Evolutionary conservation across 2,797 vertebrate species (phyloP).

Genomic region (Bovichtus diacanthus): DNA sequence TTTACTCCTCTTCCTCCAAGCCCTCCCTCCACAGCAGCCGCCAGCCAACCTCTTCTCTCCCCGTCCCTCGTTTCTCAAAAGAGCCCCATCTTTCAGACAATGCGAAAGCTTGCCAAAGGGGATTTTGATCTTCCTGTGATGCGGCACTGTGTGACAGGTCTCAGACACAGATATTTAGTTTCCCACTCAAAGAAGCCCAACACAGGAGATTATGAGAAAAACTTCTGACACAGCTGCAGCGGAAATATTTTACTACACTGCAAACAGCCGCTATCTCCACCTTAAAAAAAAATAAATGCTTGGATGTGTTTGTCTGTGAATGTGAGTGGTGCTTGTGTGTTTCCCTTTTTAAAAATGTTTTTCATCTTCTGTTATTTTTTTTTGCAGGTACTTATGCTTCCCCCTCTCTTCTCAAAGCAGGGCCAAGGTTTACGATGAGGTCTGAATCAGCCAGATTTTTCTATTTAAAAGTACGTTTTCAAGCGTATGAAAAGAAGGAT

Average conservation of each 20-base stretch:
- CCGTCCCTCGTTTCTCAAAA: constrained; percentile 46
- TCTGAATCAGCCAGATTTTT: constrained; percentile 58
- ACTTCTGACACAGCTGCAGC: constrained; percentile 70
- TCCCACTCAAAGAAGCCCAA: constrained; percentile 67
- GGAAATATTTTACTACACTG: constrained; percentile 66
- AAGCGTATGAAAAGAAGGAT: constrained; percentile 70
- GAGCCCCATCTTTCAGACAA: constrained; percentile 69
- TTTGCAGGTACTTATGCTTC: constrained; percentile 30
- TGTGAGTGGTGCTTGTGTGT: constrained; percentile 27
- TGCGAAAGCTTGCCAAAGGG: constrained; percentile 59
- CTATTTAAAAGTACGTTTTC: constrained; percentile 65
- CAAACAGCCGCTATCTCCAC: constrained; percentile 43
- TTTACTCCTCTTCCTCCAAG: constrained; percentile 56
- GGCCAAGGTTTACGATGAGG: constrained; percentile 57
- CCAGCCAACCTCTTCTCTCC: constrained; percentile 41
- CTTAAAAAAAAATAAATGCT: constrained; percentile 45
- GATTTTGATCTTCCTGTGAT: constrained; percentile 79
- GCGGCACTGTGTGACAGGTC: constrained; percentile 72
- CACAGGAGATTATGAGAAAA: constrained; percentile 73
- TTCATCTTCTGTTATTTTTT: constrained; percentile 61
- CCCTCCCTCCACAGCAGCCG: constrained; percentile 31
- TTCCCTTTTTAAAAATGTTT: constrained; percentile 38
- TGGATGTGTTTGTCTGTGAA: constrained; percentile 47
- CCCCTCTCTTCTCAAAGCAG: constrained; percentile 46
- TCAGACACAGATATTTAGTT: constrained; percentile 78